Evolutionary conservation across 37 sponge, comb jelly and placozoan genomes (phyloP), one percentile per base, ranked within the genome.

Genomic region (Petrosia ficiformis): DNA sequence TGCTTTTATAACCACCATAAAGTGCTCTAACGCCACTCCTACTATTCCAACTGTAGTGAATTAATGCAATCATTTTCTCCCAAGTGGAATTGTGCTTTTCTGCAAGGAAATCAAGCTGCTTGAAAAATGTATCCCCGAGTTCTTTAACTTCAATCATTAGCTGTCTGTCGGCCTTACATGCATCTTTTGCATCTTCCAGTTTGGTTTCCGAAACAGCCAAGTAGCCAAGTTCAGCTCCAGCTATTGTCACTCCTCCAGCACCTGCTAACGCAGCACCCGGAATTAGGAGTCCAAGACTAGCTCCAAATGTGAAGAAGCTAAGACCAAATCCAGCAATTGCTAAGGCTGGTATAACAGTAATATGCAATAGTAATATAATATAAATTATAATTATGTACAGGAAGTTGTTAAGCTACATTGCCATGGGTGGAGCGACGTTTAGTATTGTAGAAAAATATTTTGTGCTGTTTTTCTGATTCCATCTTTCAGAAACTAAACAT

Each of bases 271-370:
- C 31, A 32, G 54, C 67, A 24, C 77, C 77, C 39, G 31, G 44
- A 61, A 60, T 25, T 37, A 14, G 21, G 3, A 79, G 31, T 2
- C 42, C 72, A 59, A 79, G 72, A 39, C 80, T 70, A 29, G 72
- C 80, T 29, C 80, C 80, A 38, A 79, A 79, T 2, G 80, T 79
- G 71, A 79, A 63, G 59, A 71, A 71, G 42, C 64, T 59, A 1
- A 70, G 42, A 10, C 71, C 72, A 70, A 79, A 69, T n/a, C 80
- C 80, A 34, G 59, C 65, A 40, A 79, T 79, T 6, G 35, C 80
- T 5, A 79, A 22, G 2, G 32, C 66, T 26, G 54, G n/a, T n/a
- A n/a, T n/a, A n/a, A n/a, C n/a, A n/a, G n/a, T n/a, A n/a, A n/a
- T n/a, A n/a, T n/a, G n/a, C n/a, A n/a, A n/a, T n/a, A n/a, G n/a